These are phyloP conservation scores for Platynereis dumerilii DNA, from an alignment of 2,888 invertebrate genomes.

Conservation along the genomic window DNA sequence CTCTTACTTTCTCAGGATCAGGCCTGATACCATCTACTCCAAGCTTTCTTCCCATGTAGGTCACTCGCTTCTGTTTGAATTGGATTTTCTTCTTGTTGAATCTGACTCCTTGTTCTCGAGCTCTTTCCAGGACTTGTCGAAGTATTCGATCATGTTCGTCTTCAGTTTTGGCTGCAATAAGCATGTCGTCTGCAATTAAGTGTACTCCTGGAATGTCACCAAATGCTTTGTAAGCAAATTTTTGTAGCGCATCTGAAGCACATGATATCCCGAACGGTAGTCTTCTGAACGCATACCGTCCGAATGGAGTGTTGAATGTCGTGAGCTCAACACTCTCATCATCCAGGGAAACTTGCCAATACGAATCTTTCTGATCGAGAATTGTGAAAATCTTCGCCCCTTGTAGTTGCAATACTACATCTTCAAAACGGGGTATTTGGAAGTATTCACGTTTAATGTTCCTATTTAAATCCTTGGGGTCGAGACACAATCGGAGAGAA, in stretches of 20 bases:
- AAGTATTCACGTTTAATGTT: slow-evolving; percentile 30
- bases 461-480: slow-evolving; percentile 32
- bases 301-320: slow-evolving; percentile 11
- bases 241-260: not conserved
- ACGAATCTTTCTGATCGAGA: slow-evolving; percentile 37
- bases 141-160: slow-evolving; percentile 7
- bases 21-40: slow-evolving; percentile 24
- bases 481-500: slow-evolving; percentile 31
- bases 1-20: slow-evolving; percentile 34
- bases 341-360: slow-evolving; percentile 26
- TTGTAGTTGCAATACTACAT: slow-evolving; percentile 29
- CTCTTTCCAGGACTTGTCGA: not conserved
- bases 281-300: not conserved
- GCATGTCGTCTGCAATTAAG: slow-evolving; percentile 8
- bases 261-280: slow-evolving; percentile 4
- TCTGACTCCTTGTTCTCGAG: slow-evolving; percentile 6
- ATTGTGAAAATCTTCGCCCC: slow-evolving; percentile 31
- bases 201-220: not conserved
- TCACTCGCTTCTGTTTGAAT: slow-evolving; percentile 11
- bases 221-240: not conserved
- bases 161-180: not conserved
- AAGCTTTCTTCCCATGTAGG: slow-evolving; percentile 12
- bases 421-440: slow-evolving; percentile 34
- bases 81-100: slow-evolving; percentile 22
- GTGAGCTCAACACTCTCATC: not conserved